These are phyloP conservation scores for Danionella dracula DNA, from an alignment of 2,797 vertebrate genomes.

Conservation along the genomic window DNA sequence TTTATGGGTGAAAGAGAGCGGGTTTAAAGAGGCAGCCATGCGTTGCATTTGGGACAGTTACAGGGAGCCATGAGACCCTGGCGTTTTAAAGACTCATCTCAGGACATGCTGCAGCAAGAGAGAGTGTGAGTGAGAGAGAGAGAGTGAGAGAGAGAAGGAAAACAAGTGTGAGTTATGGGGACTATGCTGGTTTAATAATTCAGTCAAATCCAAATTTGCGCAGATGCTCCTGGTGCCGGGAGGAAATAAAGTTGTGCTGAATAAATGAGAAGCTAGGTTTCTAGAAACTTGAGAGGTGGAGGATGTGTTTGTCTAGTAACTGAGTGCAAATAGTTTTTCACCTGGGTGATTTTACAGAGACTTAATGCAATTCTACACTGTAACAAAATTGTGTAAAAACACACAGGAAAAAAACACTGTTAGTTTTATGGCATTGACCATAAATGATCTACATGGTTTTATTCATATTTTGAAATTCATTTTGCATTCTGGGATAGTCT, in stretches of 20 bases:
- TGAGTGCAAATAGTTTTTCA: neutral
- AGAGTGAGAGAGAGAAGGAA: neutral
- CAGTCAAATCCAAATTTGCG: conserved; percentile 40
- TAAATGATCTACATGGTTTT: too few species aligned
- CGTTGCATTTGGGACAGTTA: conserved; percentile 31
- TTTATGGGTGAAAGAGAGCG: conserved; percentile 19
- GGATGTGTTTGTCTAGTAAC: neutral
- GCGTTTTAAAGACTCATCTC: conserved; percentile 32
- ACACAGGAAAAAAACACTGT: too few species aligned
- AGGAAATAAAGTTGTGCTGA: neutral
- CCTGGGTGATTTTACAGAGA: neutral
- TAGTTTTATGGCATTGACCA: too few species aligned
- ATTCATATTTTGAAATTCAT: too few species aligned
- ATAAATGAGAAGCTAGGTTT: neutral
- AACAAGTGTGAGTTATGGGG: conserved; percentile 26
- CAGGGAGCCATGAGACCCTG: conserved; percentile 17
- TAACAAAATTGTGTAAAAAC: too few species aligned
- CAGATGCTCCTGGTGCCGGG: conserved; percentile 21
- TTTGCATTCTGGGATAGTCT: too few species aligned
- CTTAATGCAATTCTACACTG: too few species aligned
- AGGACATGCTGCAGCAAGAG: conserved; percentile 14
- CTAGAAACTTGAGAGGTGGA: neutral
- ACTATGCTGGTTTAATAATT: conserved; percentile 41
- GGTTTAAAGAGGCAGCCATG: conserved; percentile 27
- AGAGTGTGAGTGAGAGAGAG: too few species aligned